Evolutionary conservation across 1,140 invertebrate genomes (phyloP), one percentile per base, ranked within the genome.

Genomic region (Zaprionus inermis): DNA sequence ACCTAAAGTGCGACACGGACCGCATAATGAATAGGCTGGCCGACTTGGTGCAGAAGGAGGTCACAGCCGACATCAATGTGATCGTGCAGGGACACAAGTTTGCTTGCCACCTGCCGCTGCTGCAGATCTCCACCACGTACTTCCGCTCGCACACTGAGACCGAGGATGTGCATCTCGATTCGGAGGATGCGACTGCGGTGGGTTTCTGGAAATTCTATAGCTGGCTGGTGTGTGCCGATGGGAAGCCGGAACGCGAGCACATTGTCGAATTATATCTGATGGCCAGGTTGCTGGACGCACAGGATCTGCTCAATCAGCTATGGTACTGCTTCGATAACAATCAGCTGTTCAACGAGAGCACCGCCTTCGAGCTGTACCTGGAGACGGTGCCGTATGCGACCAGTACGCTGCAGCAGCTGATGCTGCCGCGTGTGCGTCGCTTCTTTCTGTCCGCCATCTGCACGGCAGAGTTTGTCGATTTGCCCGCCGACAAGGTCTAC

Each of bases 401-500:
- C 2, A 9, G 10, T 41, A 30, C 57, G 6, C 36, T 91, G 58
- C 76, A 84, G 28, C 32, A 96, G 70, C 75, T 96, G 36, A 96
- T 96, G 95, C 92, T 96, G 56, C 95, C 95, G 3, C 93, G 95
- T 63, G 95, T 96, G 22, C 94, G 94, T 92, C 93, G 93, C 72
- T 96, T 96, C 85, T 96, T 96, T 86, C 79, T 96, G 18, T 93
- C 95, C 65, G 92, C 96, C 2, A 95, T 96, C 3, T 94, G 95
- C 54, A 95, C 95, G 1, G 94, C 93, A 67, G 95, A 96, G 81
- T 96, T 95, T 91, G 84, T 96, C 1, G 93, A 94, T 56, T 83
- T 96, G 5, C 92, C 76, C 94, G 1, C 94, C 6, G 38, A 95
- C 10, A 95, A 96, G 81, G 85, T 96, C 3, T 94, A 94, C 66